Conservation (phyloP, 2,113 vertebrate species). For the Ciconia stormi region DNA sequence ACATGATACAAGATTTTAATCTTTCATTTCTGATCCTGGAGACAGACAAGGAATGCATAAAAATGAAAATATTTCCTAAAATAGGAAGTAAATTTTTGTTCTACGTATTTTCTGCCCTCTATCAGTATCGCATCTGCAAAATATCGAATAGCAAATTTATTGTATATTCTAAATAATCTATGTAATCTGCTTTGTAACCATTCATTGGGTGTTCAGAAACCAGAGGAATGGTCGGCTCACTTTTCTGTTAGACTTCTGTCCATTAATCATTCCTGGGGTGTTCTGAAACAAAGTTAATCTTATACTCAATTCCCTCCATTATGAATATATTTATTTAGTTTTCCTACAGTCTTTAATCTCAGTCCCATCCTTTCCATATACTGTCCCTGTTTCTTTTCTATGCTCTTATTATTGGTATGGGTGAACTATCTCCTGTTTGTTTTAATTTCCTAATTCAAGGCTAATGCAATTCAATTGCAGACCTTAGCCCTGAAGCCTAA, state of each 20-base stretch:
- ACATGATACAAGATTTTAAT: neutral
- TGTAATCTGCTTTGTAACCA: neutral
- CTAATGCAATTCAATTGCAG: conserved; percentile 1
- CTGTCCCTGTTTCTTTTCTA: neutral
- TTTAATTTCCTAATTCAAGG: conserved; percentile 42
- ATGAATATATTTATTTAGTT: neutral
- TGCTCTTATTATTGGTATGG: neutral
- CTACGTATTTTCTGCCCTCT: neutral
- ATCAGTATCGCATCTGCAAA: neutral
- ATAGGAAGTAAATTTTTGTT: neutral
- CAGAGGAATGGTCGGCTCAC: neutral
- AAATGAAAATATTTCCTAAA: neutral
- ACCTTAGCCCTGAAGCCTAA: conserved; percentile 13
- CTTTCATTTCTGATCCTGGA: neutral
- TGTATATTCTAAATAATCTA: neutral
- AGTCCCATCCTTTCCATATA: neutral
- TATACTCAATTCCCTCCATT: neutral
- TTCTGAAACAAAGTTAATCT: neutral
- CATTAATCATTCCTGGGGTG: neutral
- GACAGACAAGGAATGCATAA: neutral
- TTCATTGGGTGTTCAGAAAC: neutral
- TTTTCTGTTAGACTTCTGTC: neutral
- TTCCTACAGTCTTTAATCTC: neutral
- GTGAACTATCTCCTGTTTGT: neutral
- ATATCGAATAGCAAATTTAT: neutral